phyloP scores from a whole-genome alignment of 2,888 invertebrate genomes.

The Gymnoscelis rufifasciata region DNA sequence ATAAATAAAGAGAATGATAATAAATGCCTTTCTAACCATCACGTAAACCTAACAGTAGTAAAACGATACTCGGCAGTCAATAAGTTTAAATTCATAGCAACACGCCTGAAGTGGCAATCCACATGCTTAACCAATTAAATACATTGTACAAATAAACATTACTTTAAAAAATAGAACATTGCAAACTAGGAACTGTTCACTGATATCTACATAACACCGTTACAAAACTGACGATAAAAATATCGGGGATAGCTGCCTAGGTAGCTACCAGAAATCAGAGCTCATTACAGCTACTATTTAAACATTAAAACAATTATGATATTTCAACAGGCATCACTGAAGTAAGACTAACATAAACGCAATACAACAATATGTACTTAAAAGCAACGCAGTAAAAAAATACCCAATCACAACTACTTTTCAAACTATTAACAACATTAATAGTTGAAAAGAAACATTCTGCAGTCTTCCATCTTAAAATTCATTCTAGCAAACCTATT shows the following conservation, averaged over 20 bases:
- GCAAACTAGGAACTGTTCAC: slow-evolving; percentile 23
- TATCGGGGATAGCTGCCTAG: slow-evolving; percentile 1
- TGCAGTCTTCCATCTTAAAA: slow-evolving; percentile 56
- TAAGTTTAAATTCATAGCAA: no score
- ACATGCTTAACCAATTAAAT: slow-evolving; percentile 10
- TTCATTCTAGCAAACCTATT: slow-evolving; percentile 48
- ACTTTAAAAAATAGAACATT: slow-evolving; percentile 16
- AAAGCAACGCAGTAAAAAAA: slow-evolving; percentile 23
- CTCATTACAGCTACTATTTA: neutral
- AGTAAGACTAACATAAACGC: slow-evolving; percentile 16
- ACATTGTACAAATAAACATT: slow-evolving; percentile 5
- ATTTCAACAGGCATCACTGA: slow-evolving; percentile 10
- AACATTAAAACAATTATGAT: slow-evolving; percentile 7
- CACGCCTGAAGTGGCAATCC: neutral
- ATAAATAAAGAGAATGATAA: no score
- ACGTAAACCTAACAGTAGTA: no score
- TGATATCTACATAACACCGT: slow-evolving; percentile 13
- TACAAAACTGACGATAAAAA: slow-evolving; percentile 7
- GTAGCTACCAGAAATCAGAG: slow-evolving; percentile 6
- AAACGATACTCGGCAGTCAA: no score
- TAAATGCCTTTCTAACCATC: no score
- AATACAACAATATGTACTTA: slow-evolving; percentile 20
- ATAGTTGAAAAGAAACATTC: slow-evolving; percentile 59
- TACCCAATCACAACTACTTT: slow-evolving; percentile 47
- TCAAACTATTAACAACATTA: slow-evolving; percentile 65